Evolutionary conservation across 2,113 vertebrate species (phyloP).

Genomic region (Hiodon tergisus): DNA sequence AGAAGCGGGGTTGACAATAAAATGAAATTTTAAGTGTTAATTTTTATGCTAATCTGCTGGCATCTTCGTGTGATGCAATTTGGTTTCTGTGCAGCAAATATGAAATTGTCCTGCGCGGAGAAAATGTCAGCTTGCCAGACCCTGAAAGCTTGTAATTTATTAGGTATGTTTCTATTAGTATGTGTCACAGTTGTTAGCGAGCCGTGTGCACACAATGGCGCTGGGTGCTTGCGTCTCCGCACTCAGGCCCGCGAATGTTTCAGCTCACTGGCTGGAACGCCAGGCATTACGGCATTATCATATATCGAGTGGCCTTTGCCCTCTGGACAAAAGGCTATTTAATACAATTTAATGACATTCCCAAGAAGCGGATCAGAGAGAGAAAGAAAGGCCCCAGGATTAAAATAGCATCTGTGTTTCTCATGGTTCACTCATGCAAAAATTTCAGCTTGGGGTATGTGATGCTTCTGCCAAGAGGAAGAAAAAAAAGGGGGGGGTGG

Average conservation of each 20-base stretch:
- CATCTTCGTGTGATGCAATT: slow-evolving; percentile 91
- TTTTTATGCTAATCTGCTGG: slow-evolving; percentile 99
- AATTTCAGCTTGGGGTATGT: slow-evolving; percentile 76
- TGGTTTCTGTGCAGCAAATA: slow-evolving; percentile 54
- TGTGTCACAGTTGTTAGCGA: slow-evolving; percentile 66
- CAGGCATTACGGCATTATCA: slow-evolving; percentile 99
- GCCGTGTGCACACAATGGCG: slow-evolving; percentile 66
- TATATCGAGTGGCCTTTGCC: slow-evolving; percentile 98
- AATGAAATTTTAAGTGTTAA: slow-evolving; percentile 99
- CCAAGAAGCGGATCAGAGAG: slow-evolving; percentile 66
- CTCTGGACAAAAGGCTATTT: slow-evolving; percentile 99
- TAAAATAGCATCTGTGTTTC: slow-evolving; percentile 96
- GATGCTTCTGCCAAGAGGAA: slow-evolving; percentile 69
- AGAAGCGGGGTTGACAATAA: slow-evolving; percentile 98
- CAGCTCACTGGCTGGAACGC: slow-evolving; percentile 90
- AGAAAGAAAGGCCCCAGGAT: slow-evolving; percentile 81
- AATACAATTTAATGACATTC: slow-evolving; percentile 99
- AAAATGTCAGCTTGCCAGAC: slow-evolving; percentile 99
- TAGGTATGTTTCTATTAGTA: slow-evolving; percentile 99
- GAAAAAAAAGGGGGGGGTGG: neutral
- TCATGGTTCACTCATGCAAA: slow-evolving; percentile 86
- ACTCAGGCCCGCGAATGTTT: slow-evolving; percentile 78
- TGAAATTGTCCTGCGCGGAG: slow-evolving; percentile 96
- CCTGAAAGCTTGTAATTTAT: slow-evolving; percentile 99
- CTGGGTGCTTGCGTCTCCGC: slow-evolving; percentile 74